Evolutionary conservation across 1,140 invertebrate species (phyloP).

Genomic region (Hylaeus volcanicus): DNA sequence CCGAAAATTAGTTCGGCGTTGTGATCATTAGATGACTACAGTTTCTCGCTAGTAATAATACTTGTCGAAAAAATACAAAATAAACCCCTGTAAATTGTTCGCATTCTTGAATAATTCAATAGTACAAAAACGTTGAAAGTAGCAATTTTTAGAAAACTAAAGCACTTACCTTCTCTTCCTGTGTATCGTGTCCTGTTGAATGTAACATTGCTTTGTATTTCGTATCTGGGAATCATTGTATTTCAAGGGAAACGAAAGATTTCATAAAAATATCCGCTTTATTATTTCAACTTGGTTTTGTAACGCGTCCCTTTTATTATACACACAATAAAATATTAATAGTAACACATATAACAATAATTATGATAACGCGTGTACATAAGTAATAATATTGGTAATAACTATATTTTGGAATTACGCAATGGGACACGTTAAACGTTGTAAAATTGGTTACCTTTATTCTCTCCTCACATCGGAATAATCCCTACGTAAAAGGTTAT

Average conservation of each 20-base stretch:
- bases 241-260: neutral
- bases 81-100: too few species aligned
- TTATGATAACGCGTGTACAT: conserved; percentile 35
- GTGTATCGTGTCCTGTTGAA: too few species aligned
- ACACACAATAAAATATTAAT: conserved; percentile 50
- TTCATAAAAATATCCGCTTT: conserved; percentile 65
- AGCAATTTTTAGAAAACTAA: too few species aligned
- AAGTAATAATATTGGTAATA: conserved; percentile 43
- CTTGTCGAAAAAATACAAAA: too few species aligned
- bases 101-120: too few species aligned
- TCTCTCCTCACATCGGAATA: conserved; percentile 28
- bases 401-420: conserved; percentile 27
- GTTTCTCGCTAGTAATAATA: too few species aligned
- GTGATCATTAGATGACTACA: too few species aligned
- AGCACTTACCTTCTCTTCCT: too few species aligned
- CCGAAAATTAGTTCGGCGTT: too few species aligned
- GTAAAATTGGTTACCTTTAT: conserved; percentile 33
- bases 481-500: conserved; percentile 44
- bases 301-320: conserved; percentile 49
- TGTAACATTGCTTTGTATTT: too few species aligned
- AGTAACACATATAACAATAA: conserved; percentile 54
- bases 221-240: neutral
- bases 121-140: too few species aligned
- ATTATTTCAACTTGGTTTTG: conserved; percentile 52
- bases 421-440: conserved; percentile 48